phyloP scores from a whole-genome alignment of 2,888 invertebrate genomes.

The Escarpia spicata region DNA sequence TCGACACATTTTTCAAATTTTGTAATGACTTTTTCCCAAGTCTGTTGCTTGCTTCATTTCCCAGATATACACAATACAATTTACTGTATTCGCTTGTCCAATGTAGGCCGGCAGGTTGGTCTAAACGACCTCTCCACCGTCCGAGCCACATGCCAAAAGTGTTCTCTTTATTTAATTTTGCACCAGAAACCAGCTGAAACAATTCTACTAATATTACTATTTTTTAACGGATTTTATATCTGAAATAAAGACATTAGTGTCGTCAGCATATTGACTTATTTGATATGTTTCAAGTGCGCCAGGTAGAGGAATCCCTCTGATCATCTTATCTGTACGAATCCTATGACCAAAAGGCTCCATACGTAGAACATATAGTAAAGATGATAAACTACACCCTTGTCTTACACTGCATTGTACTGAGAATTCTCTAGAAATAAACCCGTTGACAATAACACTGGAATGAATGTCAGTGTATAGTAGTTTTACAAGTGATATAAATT shows the following conservation, averaged over 20 bases:
- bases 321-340: too few relatives aligned
- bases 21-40: neutral
- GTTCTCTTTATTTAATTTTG: neutral
- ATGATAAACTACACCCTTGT: too few relatives aligned
- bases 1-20: slow-evolving; percentile 7
- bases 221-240: neutral
- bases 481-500: too few relatives aligned
- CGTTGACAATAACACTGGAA: too few relatives aligned
- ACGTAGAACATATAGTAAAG: too few relatives aligned
- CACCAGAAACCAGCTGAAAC: neutral
- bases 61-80: neutral
- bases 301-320: neutral
- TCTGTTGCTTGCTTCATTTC: neutral
- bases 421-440: neutral
- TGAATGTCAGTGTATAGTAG: too few relatives aligned
- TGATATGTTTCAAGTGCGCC: neutral
- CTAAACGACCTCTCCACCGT: too few relatives aligned
- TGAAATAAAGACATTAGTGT: neutral
- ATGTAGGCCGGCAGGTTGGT: neutral
- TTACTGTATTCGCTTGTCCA: neutral
- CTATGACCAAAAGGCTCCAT: too few relatives aligned
- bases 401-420: neutral
- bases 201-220: too few relatives aligned
- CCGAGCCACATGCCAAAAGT: too few relatives aligned
- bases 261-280: slow-evolving; percentile 14